These are phyloP conservation scores for Mylabris phalerata DNA, from an alignment of 1,140 invertebrate genomes.

Conservation along the genomic window DNA sequence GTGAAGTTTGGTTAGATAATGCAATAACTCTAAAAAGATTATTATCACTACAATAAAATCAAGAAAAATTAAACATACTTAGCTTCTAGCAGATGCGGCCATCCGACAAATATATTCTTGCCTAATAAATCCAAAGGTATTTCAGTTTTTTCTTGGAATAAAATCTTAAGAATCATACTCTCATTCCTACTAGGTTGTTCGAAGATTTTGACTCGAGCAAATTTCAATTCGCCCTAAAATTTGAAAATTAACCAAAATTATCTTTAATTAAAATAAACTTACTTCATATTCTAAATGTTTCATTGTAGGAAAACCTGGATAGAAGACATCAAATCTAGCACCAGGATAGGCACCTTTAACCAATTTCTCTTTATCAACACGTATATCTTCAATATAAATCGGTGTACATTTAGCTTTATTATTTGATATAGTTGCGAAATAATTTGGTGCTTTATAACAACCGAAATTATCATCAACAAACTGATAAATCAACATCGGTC, in stretches of 20 bases:
- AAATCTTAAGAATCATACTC: conserved; percentile 71
- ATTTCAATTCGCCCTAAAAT: conserved; percentile 55
- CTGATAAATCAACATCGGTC: conserved; percentile 76
- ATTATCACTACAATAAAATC: neutral
- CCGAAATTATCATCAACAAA: conserved; percentile 55
- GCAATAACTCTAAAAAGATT: conserved; percentile 47
- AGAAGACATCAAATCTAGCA: conserved; percentile 63
- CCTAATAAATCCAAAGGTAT: conserved; percentile 59
- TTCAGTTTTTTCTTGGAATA: conserved; percentile 40
- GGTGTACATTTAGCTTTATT: conserved; percentile 51
- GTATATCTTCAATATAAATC: conserved; percentile 53
- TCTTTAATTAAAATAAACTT: conserved; percentile 24
- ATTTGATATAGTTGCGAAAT: conserved; percentile 56
- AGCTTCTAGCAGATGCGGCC: conserved; percentile 82
- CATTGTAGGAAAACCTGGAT: conserved; percentile 86
- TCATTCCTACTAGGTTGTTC: conserved; percentile 70
- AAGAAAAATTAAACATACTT: conserved; percentile 39
- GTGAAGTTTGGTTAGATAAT: conserved; percentile 44
- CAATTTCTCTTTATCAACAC: conserved; percentile 53
- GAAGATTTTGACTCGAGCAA: conserved; percentile 79
- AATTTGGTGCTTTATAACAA: conserved; percentile 50
- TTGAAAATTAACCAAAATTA: neutral
- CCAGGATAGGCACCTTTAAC: conserved; percentile 68
- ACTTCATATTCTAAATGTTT: conserved; percentile 74
- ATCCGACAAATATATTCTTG: conserved; percentile 69